Evolutionary conservation across 2,888 invertebrate species (phyloP), one percentile per base, ranked within the genome.

Genomic region (Microplitis deprimator): DNA sequence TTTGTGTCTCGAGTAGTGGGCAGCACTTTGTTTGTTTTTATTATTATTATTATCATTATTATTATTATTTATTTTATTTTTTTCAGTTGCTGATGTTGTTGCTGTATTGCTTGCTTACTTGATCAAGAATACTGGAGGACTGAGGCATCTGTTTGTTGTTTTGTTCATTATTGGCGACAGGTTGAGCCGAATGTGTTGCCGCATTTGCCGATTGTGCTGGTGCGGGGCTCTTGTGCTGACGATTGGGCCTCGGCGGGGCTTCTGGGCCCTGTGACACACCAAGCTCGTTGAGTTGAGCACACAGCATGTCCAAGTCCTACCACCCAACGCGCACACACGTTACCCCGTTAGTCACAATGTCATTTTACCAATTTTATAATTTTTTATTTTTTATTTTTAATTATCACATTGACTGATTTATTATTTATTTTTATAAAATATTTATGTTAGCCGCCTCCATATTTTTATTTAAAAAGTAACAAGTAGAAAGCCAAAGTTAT

Each of bases 271-370:
- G 94, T 81, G 92, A 93, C 87, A 95, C 94, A 85, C 96, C 97
- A 89, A 98, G 93, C 91, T 98, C 96, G 91, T 96, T 98, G 89
- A 98, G 93, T 91, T 99, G 98, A 87, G 97, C 97, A 82, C 98
- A 98, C 90, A 99, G 91, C 90, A 96, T 96, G 92, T 99, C 98
- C 92, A 99, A 93, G 91, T 98, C 98, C 97, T 98, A 92, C 83
- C 91, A 90, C 86, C 88, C 88, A 86, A 86, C 87, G 86, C 85
- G 87, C 87, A 85, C 85, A 86, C 87, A 87, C 80, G 77, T 80
- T 79, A 84, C 87, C 87, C 87, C 83, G 87, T 87, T 87, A 88
- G 86, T 88, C 85, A 87, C 85, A 84, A 84, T 76, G 70, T 72
- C 77, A 69, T 77, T 75, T 75, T 70, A 50, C 80, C 73, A 78